Conservation (phyloP, 30 jellyfish, hydroid and myxozoan genomes). For the Chironex yamaguchii region DNA sequence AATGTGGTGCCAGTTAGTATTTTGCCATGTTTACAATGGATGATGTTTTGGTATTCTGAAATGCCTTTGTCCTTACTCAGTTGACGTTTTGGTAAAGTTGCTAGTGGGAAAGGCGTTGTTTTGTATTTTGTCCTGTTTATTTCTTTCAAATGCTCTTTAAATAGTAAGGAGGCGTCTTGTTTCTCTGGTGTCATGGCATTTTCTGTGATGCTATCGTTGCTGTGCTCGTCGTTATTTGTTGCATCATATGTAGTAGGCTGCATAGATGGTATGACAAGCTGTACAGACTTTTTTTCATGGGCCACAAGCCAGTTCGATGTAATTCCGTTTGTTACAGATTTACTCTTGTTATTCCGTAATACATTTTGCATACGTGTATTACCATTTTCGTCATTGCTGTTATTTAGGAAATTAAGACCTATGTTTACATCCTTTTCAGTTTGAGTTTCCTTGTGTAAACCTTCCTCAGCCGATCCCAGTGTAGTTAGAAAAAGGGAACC, state of each 20-base stretch:
- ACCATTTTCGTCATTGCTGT: too few species aligned
- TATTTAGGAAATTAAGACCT: too few species aligned
- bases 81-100: background rate
- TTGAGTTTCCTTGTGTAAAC: too few species aligned
- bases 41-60: too few species aligned
- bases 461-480: too few species aligned
- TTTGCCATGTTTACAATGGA: constrained; percentile 50
- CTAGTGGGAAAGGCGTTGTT: background rate
- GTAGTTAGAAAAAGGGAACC: too few species aligned
- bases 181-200: too few species aligned
- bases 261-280: constrained; percentile 5
- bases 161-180: background rate
- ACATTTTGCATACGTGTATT: too few species aligned
- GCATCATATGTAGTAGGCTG: constrained; percentile 27
- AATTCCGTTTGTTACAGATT: background rate
- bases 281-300: background rate
- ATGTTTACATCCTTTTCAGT: too few species aligned
- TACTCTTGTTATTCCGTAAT: background rate
- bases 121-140: background rate
- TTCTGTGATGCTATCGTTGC: background rate
- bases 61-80: background rate
- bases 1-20: constrained; percentile 31
- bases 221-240: background rate
- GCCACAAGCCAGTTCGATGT: background rate
- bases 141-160: too few species aligned